Conservation (phyloP, 2,797 vertebrate species). For the Enteromius fasciolatus region DNA sequence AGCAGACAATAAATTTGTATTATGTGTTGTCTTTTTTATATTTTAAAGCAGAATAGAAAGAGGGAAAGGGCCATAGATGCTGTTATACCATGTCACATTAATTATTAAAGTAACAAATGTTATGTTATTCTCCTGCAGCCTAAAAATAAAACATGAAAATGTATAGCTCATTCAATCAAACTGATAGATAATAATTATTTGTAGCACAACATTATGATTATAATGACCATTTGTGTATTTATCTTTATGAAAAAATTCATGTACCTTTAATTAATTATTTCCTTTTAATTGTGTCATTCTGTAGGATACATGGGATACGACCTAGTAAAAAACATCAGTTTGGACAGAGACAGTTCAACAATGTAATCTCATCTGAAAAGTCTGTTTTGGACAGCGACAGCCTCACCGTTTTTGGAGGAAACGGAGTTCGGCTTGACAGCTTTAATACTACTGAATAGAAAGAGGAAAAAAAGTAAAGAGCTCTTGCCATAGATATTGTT, state of each 20-base stretch:
- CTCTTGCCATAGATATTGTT: neutral
- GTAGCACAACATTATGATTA: neutral
- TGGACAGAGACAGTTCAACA: neutral
- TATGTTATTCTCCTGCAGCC: too few relatives aligned
- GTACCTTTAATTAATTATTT: conserved; percentile 26
- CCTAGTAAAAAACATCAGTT: conserved; percentile 43
- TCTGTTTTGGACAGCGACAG: conserved; percentile 22
- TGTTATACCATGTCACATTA: too few relatives aligned
- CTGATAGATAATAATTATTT: too few relatives aligned
- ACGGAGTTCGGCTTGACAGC: conserved; percentile 81
- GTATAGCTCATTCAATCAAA: too few relatives aligned
- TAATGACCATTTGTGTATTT: neutral
- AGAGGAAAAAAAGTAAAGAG: neutral
- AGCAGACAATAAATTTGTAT: neutral
- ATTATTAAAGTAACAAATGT: too few relatives aligned
- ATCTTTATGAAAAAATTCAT: neutral
- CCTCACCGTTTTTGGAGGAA: conserved; percentile 85
- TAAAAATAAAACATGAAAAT: too few relatives aligned
- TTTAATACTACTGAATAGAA: conserved; percentile 43
- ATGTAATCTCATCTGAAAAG: conserved; percentile 19
- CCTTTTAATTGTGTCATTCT: neutral
- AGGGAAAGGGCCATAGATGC: too few relatives aligned
- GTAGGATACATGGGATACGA: conserved; percentile 88
- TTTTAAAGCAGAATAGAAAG: neutral
- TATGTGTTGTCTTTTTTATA: neutral